These are phyloP conservation scores for Neria commutata DNA, from an alignment of 2,888 invertebrate species.

Conservation along the genomic window DNA sequence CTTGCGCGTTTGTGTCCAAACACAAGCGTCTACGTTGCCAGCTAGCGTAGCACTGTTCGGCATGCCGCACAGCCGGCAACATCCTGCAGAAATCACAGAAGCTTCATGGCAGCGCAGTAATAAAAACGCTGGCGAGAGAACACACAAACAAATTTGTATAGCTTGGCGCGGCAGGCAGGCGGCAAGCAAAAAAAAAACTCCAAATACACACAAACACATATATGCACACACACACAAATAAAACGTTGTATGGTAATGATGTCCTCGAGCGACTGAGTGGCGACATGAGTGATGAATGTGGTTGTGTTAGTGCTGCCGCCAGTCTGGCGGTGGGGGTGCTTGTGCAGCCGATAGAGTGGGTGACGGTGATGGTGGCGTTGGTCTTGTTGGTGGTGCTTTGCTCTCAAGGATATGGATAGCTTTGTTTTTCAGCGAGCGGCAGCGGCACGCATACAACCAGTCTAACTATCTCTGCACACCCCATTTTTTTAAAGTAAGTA, in stretches of 20 bases:
- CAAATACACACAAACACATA: slow-evolving; percentile 11
- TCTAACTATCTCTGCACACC: no score
- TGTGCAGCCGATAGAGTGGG: not conserved
- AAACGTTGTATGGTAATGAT: slow-evolving; percentile 47
- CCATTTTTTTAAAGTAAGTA: no score
- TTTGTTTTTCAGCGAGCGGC: not conserved
- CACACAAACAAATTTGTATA: slow-evolving; percentile 1
- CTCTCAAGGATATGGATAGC: not conserved
- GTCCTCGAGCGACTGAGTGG: slow-evolving; percentile 49
- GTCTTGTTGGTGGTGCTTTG: not conserved
- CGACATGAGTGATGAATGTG: slow-evolving; percentile 39
- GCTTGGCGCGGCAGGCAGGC: not conserved
- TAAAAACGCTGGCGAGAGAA: not conserved
- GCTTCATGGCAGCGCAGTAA: slow-evolving; percentile 5
- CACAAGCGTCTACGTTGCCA: slow-evolving; percentile 1
- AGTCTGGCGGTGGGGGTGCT: not conserved
- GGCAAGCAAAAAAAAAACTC: not conserved
- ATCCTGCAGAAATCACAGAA: slow-evolving; percentile 16
- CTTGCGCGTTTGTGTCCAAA: not conserved
- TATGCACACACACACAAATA: slow-evolving; percentile 10
- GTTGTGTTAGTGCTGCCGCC: slow-evolving; percentile 11
- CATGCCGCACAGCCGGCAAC: slow-evolving; percentile 5
- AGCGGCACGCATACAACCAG: no score
- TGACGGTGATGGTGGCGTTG: not conserved
- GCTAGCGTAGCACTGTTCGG: slow-evolving; percentile 11